phyloP scores from a whole-genome alignment of 2,888 invertebrate species.

The Lithophane semibrunnea region DNA sequence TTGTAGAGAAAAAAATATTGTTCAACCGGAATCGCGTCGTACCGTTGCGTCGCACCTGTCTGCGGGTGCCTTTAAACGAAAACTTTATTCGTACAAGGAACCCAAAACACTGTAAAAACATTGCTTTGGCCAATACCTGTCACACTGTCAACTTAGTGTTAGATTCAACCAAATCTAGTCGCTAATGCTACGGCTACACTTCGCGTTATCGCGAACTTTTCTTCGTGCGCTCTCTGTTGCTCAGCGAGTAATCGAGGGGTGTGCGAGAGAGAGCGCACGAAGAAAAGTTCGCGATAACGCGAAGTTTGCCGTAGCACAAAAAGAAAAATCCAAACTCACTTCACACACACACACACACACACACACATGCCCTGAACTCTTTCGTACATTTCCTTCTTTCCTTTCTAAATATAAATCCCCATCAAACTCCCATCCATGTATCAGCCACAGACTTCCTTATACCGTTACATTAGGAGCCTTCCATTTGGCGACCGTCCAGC shows the following conservation, averaged over 20 bases:
- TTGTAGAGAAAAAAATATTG: too few relatives aligned
- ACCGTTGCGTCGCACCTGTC: too few relatives aligned
- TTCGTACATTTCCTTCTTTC: constrained; percentile 9
- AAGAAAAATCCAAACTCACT: not conserved
- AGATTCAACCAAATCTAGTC: not conserved
- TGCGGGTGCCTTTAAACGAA: too few relatives aligned
- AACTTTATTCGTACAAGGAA: not conserved
- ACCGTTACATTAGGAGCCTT: constrained; percentile 63
- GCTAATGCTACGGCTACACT: too few relatives aligned
- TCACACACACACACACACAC: not conserved
- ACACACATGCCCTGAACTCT: not conserved
- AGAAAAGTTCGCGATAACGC: too few relatives aligned
- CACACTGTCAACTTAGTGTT: not conserved
- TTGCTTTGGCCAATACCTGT: not conserved
- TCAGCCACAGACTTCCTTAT: constrained; percentile 61
- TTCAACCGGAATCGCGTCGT: too few relatives aligned
- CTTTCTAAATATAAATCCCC: constrained; percentile 37
- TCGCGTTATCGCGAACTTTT: too few relatives aligned
- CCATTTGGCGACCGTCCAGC: constrained; percentile 64
- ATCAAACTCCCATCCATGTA: constrained; percentile 61
- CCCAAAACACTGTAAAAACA: not conserved
- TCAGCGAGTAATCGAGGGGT: too few relatives aligned
- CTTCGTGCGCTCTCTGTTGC: too few relatives aligned
- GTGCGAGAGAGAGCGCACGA: too few relatives aligned
- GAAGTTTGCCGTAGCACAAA: too few relatives aligned